A percentile compares a stretch with the other conserved stretches of the same genome.
These are phyloP conservation scores for Isoperla grammatica DNA, from an alignment of 2,888 invertebrate species.

Conservation along the genomic window DNA sequence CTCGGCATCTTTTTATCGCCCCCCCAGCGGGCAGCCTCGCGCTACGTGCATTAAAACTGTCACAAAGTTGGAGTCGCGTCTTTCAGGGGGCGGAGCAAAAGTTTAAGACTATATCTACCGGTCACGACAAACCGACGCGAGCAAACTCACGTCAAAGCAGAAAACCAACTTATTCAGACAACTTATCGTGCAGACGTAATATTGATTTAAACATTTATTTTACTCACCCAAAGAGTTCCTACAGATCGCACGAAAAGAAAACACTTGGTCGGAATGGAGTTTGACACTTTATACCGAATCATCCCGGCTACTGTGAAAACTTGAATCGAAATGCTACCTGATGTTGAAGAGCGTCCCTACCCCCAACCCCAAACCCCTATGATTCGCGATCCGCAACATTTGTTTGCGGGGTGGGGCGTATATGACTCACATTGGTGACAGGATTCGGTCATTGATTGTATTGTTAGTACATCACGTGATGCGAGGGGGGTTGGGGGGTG, in stretches of 20 bases:
- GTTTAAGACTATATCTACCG: constrained; percentile 10
- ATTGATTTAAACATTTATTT: background rate
- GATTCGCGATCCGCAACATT: constrained; percentile 26
- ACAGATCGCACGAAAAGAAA: background rate
- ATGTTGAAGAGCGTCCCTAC: constrained; percentile 25
- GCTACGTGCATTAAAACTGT: constrained; percentile 4
- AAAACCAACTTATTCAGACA: background rate
- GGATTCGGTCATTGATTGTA: constrained; percentile 34
- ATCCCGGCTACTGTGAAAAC: constrained; percentile 22
- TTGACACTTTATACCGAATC: constrained; percentile 14
- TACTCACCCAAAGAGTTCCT: background rate
- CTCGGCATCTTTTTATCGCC: background rate
- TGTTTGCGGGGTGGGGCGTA: constrained; percentile 28
- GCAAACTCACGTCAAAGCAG: background rate
- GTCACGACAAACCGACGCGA: background rate
- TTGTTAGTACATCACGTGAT: constrained; percentile 32
- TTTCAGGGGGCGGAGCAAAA: constrained; percentile 18
- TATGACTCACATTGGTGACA: constrained; percentile 32
- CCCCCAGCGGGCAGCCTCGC: constrained; percentile 13
- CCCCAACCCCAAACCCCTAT: constrained; percentile 20
- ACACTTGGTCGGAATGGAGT: background rate
- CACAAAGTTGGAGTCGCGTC: constrained; percentile 12
- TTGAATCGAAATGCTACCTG: constrained; percentile 30
- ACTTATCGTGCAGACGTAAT: background rate
- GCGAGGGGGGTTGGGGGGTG: constrained; percentile 22